Evolutionary conservation across 2,888 invertebrate species (phyloP).

Genomic region (Tridacna crocea): DNA sequence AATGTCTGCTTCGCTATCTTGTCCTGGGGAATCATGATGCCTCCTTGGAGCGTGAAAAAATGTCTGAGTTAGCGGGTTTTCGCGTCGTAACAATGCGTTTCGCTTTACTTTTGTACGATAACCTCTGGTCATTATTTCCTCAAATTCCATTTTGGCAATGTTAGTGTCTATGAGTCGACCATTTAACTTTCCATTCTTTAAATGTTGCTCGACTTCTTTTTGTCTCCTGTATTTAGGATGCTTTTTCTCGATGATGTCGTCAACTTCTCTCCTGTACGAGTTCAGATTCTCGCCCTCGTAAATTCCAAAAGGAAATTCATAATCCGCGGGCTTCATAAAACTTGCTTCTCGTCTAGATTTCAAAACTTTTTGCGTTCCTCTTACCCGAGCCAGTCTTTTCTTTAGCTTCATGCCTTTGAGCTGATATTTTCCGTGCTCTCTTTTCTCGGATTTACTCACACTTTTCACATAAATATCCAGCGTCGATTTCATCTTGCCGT

Average conservation of each 20-base stretch:
- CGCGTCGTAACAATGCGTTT: slow-evolving; percentile 27
- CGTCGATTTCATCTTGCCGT: slow-evolving; percentile 32
- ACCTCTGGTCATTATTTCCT: slow-evolving; percentile 43
- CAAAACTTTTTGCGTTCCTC: slow-evolving; percentile 57
- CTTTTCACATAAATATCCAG: slow-evolving; percentile 52
- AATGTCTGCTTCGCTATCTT: neutral
- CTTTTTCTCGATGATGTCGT: slow-evolving; percentile 45
- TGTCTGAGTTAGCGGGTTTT: slow-evolving; percentile 41
- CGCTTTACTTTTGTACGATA: slow-evolving; percentile 24
- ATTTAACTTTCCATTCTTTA: slow-evolving; percentile 37
- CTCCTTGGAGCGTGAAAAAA: slow-evolving; percentile 29
- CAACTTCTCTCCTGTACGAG: slow-evolving; percentile 52
- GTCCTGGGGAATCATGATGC: neutral
- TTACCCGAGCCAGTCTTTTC: slow-evolving; percentile 35
- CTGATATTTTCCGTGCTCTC: slow-evolving; percentile 45
- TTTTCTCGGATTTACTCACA: slow-evolving; percentile 44
- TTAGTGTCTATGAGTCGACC: slow-evolving; percentile 47
- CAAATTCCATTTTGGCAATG: slow-evolving; percentile 48
- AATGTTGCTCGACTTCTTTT: slow-evolving; percentile 40
- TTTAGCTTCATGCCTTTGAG: slow-evolving; percentile 37
- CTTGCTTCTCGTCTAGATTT: slow-evolving; percentile 44
- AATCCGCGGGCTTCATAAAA: slow-evolving; percentile 53
- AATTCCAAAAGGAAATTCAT: slow-evolving; percentile 54
- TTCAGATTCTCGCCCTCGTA: slow-evolving; percentile 54
- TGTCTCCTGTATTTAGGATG: slow-evolving; percentile 52